These are phyloP conservation scores for Heliconius hortense DNA, from an alignment of 2,888 invertebrate genomes.

Conservation along the genomic window DNA sequence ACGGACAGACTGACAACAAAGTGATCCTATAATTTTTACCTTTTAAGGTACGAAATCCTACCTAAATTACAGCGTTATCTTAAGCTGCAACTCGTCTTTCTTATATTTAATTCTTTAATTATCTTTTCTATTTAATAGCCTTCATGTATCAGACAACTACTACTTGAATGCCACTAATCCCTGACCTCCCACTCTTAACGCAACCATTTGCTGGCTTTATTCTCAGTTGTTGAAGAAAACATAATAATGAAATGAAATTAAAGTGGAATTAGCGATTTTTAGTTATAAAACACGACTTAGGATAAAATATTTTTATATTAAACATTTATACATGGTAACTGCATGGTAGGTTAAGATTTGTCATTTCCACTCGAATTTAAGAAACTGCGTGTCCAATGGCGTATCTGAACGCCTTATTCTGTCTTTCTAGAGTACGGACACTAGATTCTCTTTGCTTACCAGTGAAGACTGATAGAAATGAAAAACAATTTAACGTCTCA, in stretches of 20 bases:
- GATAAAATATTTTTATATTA: not conserved
- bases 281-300: not conserved
- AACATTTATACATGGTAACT: too few relatives aligned
- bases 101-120: not conserved
- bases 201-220: not conserved
- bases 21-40: too few relatives aligned
- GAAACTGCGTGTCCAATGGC: too few relatives aligned
- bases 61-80: not conserved
- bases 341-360: too few relatives aligned
- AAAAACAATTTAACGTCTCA: not conserved
- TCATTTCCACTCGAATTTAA: too few relatives aligned
- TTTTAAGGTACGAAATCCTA: too few relatives aligned
- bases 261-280: not conserved
- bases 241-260: not conserved
- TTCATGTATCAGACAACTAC: not conserved
- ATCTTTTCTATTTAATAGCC: not conserved
- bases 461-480: not conserved
- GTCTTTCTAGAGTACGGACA: too few relatives aligned
- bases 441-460: not conserved
- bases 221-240: not conserved
- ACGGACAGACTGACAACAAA: too few relatives aligned
- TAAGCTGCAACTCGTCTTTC: not conserved
- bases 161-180: not conserved
- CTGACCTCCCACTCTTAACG: not conserved
- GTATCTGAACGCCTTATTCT: too few relatives aligned